phyloP scores from a whole-genome alignment of 2,797 vertebrate genomes.

The Pseudocheirus occidentalis region DNA sequence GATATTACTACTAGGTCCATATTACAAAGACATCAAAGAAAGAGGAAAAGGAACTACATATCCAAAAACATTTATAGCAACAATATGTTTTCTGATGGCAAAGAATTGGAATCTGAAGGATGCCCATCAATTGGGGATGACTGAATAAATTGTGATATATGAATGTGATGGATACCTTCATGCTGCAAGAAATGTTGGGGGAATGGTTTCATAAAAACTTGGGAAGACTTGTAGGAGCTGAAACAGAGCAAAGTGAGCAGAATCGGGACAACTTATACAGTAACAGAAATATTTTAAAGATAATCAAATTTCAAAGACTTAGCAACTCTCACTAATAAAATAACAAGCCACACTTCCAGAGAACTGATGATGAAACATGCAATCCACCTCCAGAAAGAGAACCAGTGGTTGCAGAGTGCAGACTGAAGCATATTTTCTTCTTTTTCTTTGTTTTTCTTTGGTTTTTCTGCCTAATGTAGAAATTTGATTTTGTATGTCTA shows the following conservation, averaged over 20 bases:
- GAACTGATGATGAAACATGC: not conserved
- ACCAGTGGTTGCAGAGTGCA: not conserved
- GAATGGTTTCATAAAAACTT: not conserved
- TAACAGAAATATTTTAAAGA: not conserved
- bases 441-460: not conserved
- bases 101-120: not conserved
- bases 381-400: not conserved
- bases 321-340: not conserved
- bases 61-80: not conserved
- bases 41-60: not conserved
- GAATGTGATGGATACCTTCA: not conserved
- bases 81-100: not conserved
- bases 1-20: not conserved
- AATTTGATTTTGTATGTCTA: not conserved
- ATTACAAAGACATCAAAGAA: not conserved
- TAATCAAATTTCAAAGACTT: not conserved
- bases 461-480: not conserved
- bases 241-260: not conserved
- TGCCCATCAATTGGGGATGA: not conserved
- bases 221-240: not conserved
- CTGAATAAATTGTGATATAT: not conserved
- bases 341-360: not conserved
- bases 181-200: not conserved
- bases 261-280: not conserved
- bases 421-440: not conserved